Evolutionary conservation across 1,140 invertebrate species (phyloP).

Genomic region (Pseudachorutes palmiensis): DNA sequence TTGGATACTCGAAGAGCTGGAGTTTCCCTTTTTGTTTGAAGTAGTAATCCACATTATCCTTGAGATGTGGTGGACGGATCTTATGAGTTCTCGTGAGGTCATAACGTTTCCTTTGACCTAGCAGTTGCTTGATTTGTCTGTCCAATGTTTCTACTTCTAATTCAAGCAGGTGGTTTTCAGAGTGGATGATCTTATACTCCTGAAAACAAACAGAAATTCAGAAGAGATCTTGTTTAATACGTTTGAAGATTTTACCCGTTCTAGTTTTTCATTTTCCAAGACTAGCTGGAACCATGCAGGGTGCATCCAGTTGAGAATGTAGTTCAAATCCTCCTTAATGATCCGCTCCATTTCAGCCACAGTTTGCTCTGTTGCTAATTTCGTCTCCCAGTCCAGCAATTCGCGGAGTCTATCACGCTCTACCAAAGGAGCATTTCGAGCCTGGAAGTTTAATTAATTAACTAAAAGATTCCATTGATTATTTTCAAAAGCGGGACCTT

Average conservation of each 20-base stretch:
- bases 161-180: slow-evolving; percentile 32
- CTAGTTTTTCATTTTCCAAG: slow-evolving; percentile 29
- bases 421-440: slow-evolving; percentile 20
- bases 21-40: slow-evolving; percentile 10
- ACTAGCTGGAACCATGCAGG: slow-evolving; percentile 33
- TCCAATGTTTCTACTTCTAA: slow-evolving; percentile 31
- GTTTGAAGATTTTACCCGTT: slow-evolving; percentile 10
- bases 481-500: background rate
- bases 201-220: slow-evolving; percentile 1
- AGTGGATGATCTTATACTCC: slow-evolving; percentile 23
- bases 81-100: slow-evolving; percentile 23
- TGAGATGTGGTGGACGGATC: slow-evolving; percentile 24
- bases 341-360: slow-evolving; percentile 30
- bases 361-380: slow-evolving; percentile 28
- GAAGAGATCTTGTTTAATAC: background rate
- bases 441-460: slow-evolving; percentile 12
- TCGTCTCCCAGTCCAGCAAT: slow-evolving; percentile 29
- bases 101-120: slow-evolving; percentile 18
- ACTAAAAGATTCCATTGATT: background rate
- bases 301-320: slow-evolving; percentile 28
- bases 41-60: slow-evolving; percentile 15
- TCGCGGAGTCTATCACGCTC: slow-evolving; percentile 29
- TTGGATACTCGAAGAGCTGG: slow-evolving; percentile 32
- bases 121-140: slow-evolving; percentile 22
- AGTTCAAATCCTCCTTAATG: slow-evolving; percentile 29